These are phyloP conservation scores for Neoaliturus tenellus DNA, from an alignment of 2,888 invertebrate genomes.

Conservation along the genomic window DNA sequence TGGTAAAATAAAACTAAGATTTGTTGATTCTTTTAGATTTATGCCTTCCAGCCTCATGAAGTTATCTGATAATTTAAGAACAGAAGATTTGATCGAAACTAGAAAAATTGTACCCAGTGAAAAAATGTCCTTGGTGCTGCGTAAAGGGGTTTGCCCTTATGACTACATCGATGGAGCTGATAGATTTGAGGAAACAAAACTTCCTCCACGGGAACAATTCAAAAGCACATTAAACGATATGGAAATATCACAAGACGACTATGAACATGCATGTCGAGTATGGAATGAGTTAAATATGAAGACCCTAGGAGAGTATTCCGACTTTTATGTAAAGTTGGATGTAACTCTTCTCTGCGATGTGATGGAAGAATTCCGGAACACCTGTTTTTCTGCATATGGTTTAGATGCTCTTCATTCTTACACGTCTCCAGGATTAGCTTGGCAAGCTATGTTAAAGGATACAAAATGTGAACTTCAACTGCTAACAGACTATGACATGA, in stretches of 20 bases:
- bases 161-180: conserved; percentile 61
- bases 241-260: conserved; percentile 66
- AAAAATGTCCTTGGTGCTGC: conserved; percentile 15
- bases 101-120: background rate
- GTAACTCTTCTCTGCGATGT: conserved; percentile 57
- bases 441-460: conserved; percentile 52
- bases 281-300: conserved; percentile 68
- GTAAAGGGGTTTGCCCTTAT: conserved; percentile 62
- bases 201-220: conserved; percentile 66
- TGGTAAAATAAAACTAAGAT: conserved; percentile 18
- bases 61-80: background rate
- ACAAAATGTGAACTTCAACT: conserved; percentile 40
- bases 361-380: conserved; percentile 58
- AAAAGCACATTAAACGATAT: conserved; percentile 65
- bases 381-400: conserved; percentile 25
- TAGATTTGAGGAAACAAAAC: conserved; percentile 53
- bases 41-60: background rate
- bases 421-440: conserved; percentile 54
- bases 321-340: conserved; percentile 56
- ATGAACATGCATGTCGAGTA: conserved; percentile 69
- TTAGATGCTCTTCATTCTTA: conserved; percentile 58
- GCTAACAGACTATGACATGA: conserved; percentile 69
- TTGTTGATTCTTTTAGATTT: conserved; percentile 35
- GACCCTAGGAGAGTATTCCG: conserved; percentile 69
- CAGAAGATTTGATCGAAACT: background rate